These are phyloP conservation scores for Simalia tracyae DNA, from an alignment of 2,797 vertebrate genomes.

Conservation along the genomic window DNA sequence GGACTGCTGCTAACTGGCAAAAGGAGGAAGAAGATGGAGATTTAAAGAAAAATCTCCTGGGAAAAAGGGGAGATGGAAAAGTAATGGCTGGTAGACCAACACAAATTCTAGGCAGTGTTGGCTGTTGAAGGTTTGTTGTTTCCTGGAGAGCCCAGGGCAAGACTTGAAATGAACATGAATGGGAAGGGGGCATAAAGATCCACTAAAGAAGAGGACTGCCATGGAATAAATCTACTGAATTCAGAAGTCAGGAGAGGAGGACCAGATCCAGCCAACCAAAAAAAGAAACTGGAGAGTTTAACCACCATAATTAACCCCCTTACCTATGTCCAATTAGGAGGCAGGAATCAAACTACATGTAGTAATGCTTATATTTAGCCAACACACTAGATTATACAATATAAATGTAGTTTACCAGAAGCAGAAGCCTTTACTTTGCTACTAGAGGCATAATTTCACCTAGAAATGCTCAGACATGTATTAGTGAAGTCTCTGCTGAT, in stretches of 20 bases:
- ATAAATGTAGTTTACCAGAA: not conserved
- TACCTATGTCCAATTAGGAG: not conserved
- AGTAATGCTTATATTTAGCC: not conserved
- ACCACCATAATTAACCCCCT: not conserved
- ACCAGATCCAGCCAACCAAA: not conserved
- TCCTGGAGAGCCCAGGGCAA: not conserved
- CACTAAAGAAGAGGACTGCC: not conserved
- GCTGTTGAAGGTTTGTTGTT: not conserved
- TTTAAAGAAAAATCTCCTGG: not conserved
- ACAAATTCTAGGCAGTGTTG: not conserved
- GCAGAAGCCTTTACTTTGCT: not conserved
- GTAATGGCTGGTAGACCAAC: not conserved
- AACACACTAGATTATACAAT: not conserved
- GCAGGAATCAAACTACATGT: not conserved
- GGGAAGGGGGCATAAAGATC: not conserved
- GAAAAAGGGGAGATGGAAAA: not conserved
- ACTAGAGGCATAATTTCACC: not conserved
- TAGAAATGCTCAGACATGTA: not conserved
- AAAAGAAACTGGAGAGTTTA: not conserved
- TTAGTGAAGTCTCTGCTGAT: not conserved
- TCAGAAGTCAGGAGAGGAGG: not conserved
- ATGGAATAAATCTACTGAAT: not conserved
- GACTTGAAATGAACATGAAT: not conserved
- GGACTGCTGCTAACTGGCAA: not conserved
- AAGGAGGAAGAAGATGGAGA: not conserved